phyloP scores from a whole-genome alignment of 2,113 vertebrate genomes.

The Mormyrus iriodes region DNA sequence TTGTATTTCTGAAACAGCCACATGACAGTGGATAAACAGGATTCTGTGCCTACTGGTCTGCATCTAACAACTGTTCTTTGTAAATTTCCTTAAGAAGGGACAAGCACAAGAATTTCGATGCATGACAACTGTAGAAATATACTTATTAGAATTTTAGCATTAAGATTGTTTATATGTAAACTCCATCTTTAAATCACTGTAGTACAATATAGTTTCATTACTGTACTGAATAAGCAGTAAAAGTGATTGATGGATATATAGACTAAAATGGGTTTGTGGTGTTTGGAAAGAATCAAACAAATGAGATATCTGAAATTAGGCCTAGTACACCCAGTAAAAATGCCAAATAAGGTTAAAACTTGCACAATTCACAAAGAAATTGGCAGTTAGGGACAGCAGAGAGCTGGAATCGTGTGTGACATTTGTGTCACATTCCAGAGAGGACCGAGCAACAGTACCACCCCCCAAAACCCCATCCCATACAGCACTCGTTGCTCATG shows the following conservation, averaged over 20 bases:
- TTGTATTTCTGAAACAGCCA: not conserved
- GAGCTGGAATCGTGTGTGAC: not conserved
- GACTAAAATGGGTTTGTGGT: not conserved
- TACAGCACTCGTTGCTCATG: not conserved
- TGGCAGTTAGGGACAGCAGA: not conserved
- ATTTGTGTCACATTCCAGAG: slow-evolving; percentile 9
- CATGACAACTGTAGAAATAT: not conserved
- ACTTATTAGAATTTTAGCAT: not conserved
- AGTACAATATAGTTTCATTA: not conserved
- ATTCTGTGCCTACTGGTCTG: not conserved
- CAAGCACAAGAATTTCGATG: not conserved
- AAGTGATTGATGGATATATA: not conserved
- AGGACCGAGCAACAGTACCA: not conserved
- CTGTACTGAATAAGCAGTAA: not conserved
- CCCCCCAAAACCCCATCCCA: not conserved
- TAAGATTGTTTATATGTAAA: not conserved
- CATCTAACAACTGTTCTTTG: not conserved
- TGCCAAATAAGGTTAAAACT: not conserved
- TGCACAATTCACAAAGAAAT: not conserved
- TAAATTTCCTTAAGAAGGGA: not conserved
- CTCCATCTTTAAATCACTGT: not conserved
- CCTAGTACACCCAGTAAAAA: not conserved
- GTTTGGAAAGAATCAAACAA: not conserved
- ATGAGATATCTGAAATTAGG: not conserved
- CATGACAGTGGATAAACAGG: not conserved